Evolutionary conservation across 1,140 invertebrate genomes (phyloP).

Genomic region (Bombus fervidus): DNA sequence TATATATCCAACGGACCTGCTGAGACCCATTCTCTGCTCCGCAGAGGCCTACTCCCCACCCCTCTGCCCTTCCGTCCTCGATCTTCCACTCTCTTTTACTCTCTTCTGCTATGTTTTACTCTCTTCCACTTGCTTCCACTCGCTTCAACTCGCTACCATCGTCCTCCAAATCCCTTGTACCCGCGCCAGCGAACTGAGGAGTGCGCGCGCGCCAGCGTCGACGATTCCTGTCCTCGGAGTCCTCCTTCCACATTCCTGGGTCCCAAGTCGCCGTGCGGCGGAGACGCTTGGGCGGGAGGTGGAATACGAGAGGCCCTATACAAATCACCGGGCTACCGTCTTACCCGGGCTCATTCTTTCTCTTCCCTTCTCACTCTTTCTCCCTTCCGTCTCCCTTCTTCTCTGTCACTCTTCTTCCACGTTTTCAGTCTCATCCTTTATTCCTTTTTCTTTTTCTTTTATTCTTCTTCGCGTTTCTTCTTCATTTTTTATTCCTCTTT

Average conservation of each 20-base stretch:
- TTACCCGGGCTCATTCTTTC: conserved; percentile 73
- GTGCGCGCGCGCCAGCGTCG: conserved; percentile 54
- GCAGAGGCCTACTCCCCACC: not conserved
- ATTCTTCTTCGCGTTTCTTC: not conserved
- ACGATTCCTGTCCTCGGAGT: conserved; percentile 64
- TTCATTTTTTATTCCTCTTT: conserved; percentile 4
- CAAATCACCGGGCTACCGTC: conserved; percentile 80
- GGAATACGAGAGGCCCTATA: conserved; percentile 78
- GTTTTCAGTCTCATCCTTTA: not conserved
- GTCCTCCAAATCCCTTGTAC: not conserved
- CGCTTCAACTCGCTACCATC: conserved; percentile 41
- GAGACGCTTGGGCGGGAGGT: conserved; percentile 69
- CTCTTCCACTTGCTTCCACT: not conserved
- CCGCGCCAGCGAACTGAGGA: not conserved
- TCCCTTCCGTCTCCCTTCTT: conserved; percentile 25
- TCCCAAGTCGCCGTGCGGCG: conserved; percentile 55
- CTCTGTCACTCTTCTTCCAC: conserved; percentile 13
- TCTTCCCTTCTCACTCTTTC: conserved; percentile 48
- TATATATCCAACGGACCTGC: conserved; percentile 59
- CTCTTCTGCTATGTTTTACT: not conserved
- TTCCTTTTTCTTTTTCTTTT: conserved; percentile 1
- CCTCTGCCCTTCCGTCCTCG: not conserved
- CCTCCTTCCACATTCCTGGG: conserved; percentile 67
- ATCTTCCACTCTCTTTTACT: not conserved
- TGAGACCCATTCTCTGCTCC: conserved; percentile 58